Conservation (phyloP, 2,888 invertebrate species). For the Lasioglossum morio region DNA sequence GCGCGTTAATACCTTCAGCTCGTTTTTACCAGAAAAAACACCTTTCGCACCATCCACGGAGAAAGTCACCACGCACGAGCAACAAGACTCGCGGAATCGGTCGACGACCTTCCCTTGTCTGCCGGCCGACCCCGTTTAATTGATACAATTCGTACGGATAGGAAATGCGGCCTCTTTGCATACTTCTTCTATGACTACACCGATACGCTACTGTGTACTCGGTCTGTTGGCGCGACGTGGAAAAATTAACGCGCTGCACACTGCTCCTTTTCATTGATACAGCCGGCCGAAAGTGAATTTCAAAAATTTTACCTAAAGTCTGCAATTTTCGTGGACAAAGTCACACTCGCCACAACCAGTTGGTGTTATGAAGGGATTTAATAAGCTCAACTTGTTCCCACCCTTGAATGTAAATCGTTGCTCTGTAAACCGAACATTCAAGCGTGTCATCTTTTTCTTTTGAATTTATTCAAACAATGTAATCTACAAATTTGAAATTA, state of each 20-base stretch:
- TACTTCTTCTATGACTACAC: background rate
- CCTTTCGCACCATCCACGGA: slow-evolving; percentile 10
- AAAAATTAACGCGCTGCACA: background rate
- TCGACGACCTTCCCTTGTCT: slow-evolving; percentile 23
- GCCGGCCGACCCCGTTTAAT: slow-evolving; percentile 18
- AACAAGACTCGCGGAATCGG: slow-evolving; percentile 3
- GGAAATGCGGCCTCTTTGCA: slow-evolving; percentile 33
- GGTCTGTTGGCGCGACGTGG: background rate
- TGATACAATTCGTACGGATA: slow-evolving; percentile 41
- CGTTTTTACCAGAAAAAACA: slow-evolving; percentile 6
- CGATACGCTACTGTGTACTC: background rate
- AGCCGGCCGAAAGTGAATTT: too few relatives aligned
- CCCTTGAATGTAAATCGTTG: too few relatives aligned
- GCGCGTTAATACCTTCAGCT: slow-evolving; percentile 26
- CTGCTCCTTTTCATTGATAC: too few relatives aligned
- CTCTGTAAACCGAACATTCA: too few relatives aligned
- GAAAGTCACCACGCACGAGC: slow-evolving; percentile 1
- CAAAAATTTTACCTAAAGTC: too few relatives aligned
- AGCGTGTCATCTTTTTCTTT: too few relatives aligned
- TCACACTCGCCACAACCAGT: too few relatives aligned
- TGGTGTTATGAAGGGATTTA: too few relatives aligned
- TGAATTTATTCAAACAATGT: too few relatives aligned
- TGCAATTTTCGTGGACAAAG: too few relatives aligned
- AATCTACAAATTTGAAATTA: too few relatives aligned
- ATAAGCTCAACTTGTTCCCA: too few relatives aligned